Conservation (phyloP, 2,113 vertebrate species). For the Rattus rattus region DNA sequence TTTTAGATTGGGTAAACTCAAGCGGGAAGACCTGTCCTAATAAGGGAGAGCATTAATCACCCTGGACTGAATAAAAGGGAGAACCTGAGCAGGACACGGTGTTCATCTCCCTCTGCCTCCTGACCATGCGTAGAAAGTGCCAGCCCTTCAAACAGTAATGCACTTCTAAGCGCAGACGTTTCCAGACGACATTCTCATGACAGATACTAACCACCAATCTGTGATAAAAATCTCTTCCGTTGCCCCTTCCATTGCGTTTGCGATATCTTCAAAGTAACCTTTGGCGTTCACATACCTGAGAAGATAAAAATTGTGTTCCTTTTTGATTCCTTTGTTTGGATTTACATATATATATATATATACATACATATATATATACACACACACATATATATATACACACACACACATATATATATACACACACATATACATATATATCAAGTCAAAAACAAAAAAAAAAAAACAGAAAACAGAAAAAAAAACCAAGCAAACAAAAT, state of each 20-base stretch:
- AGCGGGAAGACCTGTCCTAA: neutral
- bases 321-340: neutral
- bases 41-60: neutral
- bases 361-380: too few relatives aligned
- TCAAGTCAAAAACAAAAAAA: neutral
- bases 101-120: neutral
- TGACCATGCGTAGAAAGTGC: neutral
- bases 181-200: constrained; percentile 19
- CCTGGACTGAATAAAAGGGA: neutral
- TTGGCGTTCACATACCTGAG: constrained; percentile 97
- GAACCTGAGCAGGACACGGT: neutral
- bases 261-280: constrained; percentile 96
- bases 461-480: neutral
- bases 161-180: constrained; percentile 9
- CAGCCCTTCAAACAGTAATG: neutral
- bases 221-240: constrained; percentile 99
- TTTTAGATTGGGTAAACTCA: neutral
- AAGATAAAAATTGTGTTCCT: constrained; percentile 57
- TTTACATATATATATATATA: constrained; percentile 11
- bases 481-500: neutral
- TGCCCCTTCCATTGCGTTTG: constrained; percentile 95
- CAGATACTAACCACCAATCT: constrained; percentile 95
- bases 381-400: too few relatives aligned
- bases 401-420: too few relatives aligned
- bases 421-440: neutral